These are phyloP conservation scores for Apodemus sylvaticus DNA, from an alignment of 2,113 vertebrate species.

Conservation along the genomic window DNA sequence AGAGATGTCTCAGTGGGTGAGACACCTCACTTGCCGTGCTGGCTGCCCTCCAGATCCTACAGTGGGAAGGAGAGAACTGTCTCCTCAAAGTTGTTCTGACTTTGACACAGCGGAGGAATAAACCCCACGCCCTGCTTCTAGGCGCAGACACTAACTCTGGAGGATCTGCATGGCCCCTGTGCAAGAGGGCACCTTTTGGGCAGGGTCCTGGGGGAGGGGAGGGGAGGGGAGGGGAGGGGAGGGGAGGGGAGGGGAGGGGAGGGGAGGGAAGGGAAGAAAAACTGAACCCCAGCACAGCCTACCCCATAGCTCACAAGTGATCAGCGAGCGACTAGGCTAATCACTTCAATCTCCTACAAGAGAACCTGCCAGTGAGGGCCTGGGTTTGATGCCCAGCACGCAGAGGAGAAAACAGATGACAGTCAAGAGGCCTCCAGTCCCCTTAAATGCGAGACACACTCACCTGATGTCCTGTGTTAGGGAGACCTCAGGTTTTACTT, in stretches of 20 bases:
- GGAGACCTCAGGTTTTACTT: slow-evolving; percentile 80
- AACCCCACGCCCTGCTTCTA: neutral
- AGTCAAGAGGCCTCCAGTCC: neutral
- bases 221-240: too few species aligned
- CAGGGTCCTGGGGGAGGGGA: too few species aligned
- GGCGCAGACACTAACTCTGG: neutral
- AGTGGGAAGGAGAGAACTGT: neutral
- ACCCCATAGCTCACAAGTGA: neutral
- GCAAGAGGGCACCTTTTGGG: neutral
- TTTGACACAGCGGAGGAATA: neutral
- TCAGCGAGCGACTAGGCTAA: neutral
- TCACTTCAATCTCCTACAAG: neutral
- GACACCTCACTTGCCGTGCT: neutral
- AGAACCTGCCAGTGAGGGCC: neutral
- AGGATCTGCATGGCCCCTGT: neutral
- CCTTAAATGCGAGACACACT: neutral
- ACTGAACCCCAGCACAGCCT: neutral
- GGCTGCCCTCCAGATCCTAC: too few species aligned
- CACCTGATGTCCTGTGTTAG: slow-evolving; percentile 81
- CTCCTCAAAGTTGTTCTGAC: neutral
- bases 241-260: too few species aligned
- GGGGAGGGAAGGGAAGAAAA: neutral
- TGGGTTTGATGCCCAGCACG: neutral
- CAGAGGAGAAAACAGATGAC: neutral
- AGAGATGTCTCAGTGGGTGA: neutral